Evolutionary conservation across 2,113 vertebrate genomes (phyloP).

Genomic region (Theristicus caerulescens): DNA sequence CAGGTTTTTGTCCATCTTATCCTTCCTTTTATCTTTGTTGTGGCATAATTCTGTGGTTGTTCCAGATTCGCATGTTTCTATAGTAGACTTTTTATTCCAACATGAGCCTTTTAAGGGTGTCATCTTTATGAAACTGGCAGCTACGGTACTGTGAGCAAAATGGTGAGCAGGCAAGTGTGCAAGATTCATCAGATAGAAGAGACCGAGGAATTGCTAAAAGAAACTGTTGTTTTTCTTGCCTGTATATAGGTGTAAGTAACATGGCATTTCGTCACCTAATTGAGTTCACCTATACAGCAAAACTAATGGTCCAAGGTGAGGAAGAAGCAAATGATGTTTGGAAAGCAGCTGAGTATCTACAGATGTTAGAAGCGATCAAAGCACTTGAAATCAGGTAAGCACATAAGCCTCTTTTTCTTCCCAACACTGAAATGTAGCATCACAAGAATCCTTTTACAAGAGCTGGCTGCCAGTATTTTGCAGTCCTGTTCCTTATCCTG

Average conservation of each 20-base stretch:
- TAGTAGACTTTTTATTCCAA: background rate
- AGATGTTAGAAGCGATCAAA: conserved; percentile 98
- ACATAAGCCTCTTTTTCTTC: background rate
- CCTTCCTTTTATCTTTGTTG: background rate
- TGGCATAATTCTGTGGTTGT: background rate
- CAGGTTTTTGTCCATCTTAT: background rate
- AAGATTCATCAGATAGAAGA: background rate
- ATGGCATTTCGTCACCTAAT: conserved; percentile 93
- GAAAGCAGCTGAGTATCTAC: conserved; percentile 98
- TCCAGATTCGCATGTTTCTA: background rate
- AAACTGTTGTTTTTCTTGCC: background rate
- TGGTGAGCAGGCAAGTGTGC: background rate
- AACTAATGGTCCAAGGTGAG: conserved; percentile 86
- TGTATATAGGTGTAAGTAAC: conserved; percentile 90
- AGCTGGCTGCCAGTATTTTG: background rate
- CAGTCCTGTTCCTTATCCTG: background rate
- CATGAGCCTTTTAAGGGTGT: background rate
- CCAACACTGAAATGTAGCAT: background rate
- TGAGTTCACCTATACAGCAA: conserved; percentile 98
- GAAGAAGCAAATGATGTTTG: conserved; percentile 93
- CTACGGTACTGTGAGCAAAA: background rate
- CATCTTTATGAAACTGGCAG: background rate
- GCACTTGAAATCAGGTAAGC: conserved; percentile 87
- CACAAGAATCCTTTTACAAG: background rate
- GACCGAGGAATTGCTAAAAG: background rate